These are phyloP conservation scores for Periophthalmus modestus DNA, from an alignment of 2,113 vertebrate species.

Conservation along the genomic window DNA sequence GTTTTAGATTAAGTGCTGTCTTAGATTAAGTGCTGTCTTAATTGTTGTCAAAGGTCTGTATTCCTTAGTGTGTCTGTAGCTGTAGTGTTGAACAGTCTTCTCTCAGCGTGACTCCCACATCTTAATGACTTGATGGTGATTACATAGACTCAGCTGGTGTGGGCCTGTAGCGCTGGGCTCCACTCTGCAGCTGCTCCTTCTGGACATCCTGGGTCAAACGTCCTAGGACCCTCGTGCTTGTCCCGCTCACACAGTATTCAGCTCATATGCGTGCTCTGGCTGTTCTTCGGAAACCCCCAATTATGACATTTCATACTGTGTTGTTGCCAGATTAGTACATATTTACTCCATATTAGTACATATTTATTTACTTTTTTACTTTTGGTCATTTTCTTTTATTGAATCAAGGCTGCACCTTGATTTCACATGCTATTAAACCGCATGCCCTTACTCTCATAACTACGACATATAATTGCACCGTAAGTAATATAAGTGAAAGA, in stretches of 20 bases:
- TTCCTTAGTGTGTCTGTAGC: background rate
- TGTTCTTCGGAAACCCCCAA: background rate
- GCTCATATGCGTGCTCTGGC: background rate
- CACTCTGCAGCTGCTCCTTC: constrained; percentile 52
- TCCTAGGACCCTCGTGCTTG: background rate
- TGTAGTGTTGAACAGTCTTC: background rate
- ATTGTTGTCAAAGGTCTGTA: background rate
- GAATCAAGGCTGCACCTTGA: too few species aligned
- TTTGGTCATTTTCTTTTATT: background rate
- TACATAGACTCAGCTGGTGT: constrained; percentile 30
- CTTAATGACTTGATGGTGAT: constrained; percentile 29
- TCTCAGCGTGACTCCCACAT: background rate
- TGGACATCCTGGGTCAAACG: constrained; percentile 43
- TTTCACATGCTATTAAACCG: too few species aligned
- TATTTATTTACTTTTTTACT: background rate
- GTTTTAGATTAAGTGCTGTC: too few species aligned
- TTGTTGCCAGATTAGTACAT: too few species aligned
- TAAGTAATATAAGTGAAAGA: too few species aligned
- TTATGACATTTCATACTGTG: too few species aligned
- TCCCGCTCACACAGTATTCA: background rate
- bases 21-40: background rate
- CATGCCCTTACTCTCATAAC: too few species aligned
- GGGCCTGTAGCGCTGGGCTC: constrained; percentile 17
- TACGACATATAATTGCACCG: too few species aligned
- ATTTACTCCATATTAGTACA: background rate